Conservation (phyloP, 2,888 invertebrate species). For the Mesochorus sp. region DNA sequence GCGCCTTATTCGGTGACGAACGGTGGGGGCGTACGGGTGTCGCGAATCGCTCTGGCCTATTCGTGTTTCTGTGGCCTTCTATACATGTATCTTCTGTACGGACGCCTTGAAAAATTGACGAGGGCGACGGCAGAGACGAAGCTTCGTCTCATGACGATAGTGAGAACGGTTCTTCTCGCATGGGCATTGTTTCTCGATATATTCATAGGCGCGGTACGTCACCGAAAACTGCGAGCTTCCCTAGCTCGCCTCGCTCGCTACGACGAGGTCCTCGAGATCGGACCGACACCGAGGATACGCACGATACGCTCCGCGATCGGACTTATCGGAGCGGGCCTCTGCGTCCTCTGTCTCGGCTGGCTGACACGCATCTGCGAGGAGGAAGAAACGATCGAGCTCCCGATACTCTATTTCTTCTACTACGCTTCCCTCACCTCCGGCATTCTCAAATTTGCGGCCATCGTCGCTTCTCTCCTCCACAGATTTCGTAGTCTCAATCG, state of each 20-base stretch:
- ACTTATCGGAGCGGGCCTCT: neutral
- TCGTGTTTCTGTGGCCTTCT: conserved; percentile 12
- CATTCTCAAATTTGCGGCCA: conserved; percentile 42
- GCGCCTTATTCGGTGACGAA: conserved; percentile 38
- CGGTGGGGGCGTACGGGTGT: conserved; percentile 13
- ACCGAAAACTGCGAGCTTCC: conserved; percentile 25
- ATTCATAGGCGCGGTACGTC: conserved; percentile 20
- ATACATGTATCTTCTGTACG: conserved; percentile 25
- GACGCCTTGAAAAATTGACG: conserved; percentile 6
- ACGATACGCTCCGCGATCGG: conserved; percentile 19
- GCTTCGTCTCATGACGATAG: conserved; percentile 35
- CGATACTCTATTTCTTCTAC: conserved; percentile 36
- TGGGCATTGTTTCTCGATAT: conserved; percentile 39
- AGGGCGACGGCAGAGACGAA: conserved; percentile 3
- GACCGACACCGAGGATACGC: neutral
- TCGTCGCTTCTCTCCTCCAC: conserved; percentile 35
- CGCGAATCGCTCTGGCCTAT: conserved; percentile 21
- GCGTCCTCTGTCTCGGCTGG: conserved; percentile 33
- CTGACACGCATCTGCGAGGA: conserved; percentile 35
- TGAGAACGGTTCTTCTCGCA: conserved; percentile 27
- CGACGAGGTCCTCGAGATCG: conserved; percentile 37
- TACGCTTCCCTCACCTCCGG: conserved; percentile 32
- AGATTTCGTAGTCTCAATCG: conserved; percentile 52
- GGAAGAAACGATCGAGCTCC: neutral
- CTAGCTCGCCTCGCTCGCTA: conserved; percentile 27